Base-by-base conservation (phyloP, 2,797 vertebrate genomes). In the Ctenosaura bakeri region DNA sequence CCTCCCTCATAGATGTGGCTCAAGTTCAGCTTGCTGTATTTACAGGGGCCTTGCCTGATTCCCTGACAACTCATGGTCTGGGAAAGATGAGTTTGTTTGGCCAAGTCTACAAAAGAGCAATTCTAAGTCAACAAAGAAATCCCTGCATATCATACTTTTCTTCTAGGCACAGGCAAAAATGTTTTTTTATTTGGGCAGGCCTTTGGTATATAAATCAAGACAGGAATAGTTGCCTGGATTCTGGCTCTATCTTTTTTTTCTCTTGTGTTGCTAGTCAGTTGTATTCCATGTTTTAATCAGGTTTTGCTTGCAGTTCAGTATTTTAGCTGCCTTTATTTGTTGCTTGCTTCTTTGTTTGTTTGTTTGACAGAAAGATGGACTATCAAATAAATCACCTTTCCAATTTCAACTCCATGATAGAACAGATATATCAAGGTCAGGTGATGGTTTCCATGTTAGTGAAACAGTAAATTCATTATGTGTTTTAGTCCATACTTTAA, bases 11-110 rank as follows among this genome's bases (percentile, higher is more conserved):
- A 50, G 29, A 18, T 54, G 29, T 32, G 50, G 16, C 78, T 80
- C 50, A 32, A 32, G 24, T 81, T 81, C 50, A 88, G 78, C 50
- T 54, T 71, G 62, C 87, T 71, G 77, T 35, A 24, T 81, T 69
- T 88, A 69, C 7, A 32, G 77, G n/a, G 6, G 46, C 32, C 69
- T 18, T 42, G 62, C 26, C 64, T 88, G 64, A 71, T 64, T 50
- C 29, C n/a, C 56, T 81, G 78, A 81, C 29, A 81, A n/a, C 78
- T 71, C 78, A 71, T 71, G 50, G 4, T 66, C 42, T 81, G 64
- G 42, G 50, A 81, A 69, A 20, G 78, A 56, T 22, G 22, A 50
- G 18, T 71, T 71, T 71, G 78, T 71, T 56, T 29, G 54, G 22
- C 29, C n/a, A 56, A 54, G n/a, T 54, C 87, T 88, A 24, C 35